Conservation (phyloP, 2,797 vertebrate species). For the Myiotriccus ornatus region DNA sequence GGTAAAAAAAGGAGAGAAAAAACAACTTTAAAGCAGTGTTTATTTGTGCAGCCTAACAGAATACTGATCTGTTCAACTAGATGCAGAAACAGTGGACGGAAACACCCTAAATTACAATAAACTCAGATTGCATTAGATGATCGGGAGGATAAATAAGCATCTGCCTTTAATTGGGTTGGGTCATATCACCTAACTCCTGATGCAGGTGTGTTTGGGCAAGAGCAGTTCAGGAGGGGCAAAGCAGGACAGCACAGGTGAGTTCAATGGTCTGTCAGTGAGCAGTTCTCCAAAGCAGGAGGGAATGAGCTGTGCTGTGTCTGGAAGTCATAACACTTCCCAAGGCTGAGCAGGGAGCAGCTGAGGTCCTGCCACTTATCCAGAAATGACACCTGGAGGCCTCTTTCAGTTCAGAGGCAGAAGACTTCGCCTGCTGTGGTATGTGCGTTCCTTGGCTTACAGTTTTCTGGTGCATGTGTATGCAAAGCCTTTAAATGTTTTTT, state of each 20-base stretch:
- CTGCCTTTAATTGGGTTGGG: neutral
- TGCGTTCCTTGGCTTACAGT: neutral
- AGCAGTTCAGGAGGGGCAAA: neutral
- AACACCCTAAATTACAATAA: neutral
- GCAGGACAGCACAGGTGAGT: neutral
- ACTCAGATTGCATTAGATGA: neutral
- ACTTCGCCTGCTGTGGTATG: neutral
- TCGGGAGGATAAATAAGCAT: neutral
- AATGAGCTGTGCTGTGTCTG: neutral
- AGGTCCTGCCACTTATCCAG: rapidly evolving
- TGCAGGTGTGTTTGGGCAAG: neutral
- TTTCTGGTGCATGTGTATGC: rapidly evolving
- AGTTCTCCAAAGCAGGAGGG: neutral
- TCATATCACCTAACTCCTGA: neutral
- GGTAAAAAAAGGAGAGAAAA: neutral
- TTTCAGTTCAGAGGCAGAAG: neutral
- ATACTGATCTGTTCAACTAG: neutral
- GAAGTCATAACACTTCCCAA: rapidly evolving
- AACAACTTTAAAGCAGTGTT: neutral
- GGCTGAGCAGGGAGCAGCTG: rapidly evolving
- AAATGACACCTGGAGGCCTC: neutral
- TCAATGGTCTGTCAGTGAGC: neutral
- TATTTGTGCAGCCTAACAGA: slow-evolving; percentile 12
- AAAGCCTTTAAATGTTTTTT: neutral
- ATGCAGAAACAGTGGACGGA: neutral